Evolutionary conservation across 2,113 vertebrate genomes (phyloP).

Genomic region (Pholis gunnellus): DNA sequence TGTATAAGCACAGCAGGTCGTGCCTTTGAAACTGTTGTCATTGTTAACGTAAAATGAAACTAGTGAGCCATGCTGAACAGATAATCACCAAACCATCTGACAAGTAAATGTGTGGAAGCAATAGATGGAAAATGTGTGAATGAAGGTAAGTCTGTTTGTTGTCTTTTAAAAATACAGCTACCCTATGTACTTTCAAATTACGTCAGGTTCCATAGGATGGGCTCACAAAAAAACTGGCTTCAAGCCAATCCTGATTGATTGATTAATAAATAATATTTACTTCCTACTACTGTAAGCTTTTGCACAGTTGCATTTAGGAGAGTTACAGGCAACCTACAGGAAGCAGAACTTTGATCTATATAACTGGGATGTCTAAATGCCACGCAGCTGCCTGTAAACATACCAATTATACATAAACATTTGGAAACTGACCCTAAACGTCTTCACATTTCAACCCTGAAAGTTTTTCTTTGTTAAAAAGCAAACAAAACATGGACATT

Average conservation of each 20-base stretch:
- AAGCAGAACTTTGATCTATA: background rate
- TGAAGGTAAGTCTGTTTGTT: background rate
- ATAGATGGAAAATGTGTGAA: background rate
- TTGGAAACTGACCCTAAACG: background rate
- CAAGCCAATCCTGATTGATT: background rate
- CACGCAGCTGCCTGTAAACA: background rate
- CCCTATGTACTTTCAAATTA: background rate
- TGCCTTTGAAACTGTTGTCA: background rate
- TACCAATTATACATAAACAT: background rate
- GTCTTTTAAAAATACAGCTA: background rate
- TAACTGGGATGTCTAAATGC: background rate
- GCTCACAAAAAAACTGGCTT: background rate
- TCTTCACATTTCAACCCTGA: slow-evolving; percentile 6
- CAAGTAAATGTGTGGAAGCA: background rate
- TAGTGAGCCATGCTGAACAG: background rate
- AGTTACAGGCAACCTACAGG: background rate
- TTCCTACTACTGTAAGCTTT: background rate
- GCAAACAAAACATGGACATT: slow-evolving; percentile 43
- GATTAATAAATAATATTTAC: background rate
- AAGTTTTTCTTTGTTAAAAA: slow-evolving; percentile 3
- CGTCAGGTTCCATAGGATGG: background rate
- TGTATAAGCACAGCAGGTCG: background rate
- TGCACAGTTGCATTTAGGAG: background rate
- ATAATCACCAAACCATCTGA: background rate
- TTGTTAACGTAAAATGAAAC: background rate